phyloP scores from a whole-genome alignment of 2,113 vertebrate species.

The Ceyx melanurus region DNA sequence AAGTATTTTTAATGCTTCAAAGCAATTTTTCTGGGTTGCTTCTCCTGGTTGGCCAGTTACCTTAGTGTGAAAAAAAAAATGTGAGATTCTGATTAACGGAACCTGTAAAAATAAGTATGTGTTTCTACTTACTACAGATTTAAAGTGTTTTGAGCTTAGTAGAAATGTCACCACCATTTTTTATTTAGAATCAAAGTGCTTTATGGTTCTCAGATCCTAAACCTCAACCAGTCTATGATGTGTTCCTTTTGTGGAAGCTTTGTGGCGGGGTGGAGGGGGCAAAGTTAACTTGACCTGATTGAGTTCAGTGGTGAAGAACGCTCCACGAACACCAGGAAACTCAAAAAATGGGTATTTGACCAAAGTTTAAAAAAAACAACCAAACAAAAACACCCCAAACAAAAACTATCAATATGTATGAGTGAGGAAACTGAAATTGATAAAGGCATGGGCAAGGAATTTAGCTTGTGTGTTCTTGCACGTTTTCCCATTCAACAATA shows the following conservation, averaged over 20 bases:
- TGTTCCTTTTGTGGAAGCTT: conserved; percentile 6
- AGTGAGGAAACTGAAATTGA: conserved; percentile 4
- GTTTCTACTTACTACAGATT: not conserved
- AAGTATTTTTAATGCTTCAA: not conserved
- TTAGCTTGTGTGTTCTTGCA: not conserved
- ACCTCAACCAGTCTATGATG: not conserved
- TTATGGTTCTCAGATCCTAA: not conserved
- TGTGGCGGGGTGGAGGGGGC: not conserved
- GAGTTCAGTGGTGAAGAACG: not conserved
- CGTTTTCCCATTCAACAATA: not conserved
- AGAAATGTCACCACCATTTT: not conserved
- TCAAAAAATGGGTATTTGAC: not conserved
- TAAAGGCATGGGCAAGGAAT: conserved; percentile 29
- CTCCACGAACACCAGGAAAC: not conserved
- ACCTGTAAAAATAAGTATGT: not conserved
- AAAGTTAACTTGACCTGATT: not conserved
- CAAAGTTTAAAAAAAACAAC: not conserved
- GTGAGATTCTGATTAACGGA: not conserved
- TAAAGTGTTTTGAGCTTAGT: conserved; percentile 27
- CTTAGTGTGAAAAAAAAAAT: not conserved
- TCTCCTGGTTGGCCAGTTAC: not conserved
- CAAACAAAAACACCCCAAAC: not conserved
- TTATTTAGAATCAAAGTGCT: conserved; percentile 37
- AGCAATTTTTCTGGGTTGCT: not conserved
- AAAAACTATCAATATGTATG: not conserved